Conservation (phyloP, 2,797 vertebrate genomes). For the Diglossa cyanea region DNA sequence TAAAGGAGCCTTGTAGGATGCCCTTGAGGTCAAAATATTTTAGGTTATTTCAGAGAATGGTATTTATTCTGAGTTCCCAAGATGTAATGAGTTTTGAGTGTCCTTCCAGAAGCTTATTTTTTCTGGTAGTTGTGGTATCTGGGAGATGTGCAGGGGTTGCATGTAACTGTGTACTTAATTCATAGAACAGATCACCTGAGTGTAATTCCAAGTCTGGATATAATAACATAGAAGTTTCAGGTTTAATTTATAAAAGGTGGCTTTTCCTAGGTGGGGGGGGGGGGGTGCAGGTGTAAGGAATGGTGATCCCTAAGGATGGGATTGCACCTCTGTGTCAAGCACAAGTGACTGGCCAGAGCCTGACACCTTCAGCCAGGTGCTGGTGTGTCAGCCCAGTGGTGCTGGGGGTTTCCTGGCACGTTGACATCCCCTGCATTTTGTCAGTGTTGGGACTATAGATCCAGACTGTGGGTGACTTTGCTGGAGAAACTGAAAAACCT, state of each 20-base stretch:
- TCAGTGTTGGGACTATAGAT: neutral
- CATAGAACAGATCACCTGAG: neutral
- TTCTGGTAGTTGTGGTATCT: neutral
- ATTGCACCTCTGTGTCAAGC: neutral
- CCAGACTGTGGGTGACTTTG: neutral
- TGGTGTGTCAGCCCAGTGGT: fast-evolving
- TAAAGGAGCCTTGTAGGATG: neutral
- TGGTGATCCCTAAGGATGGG: neutral
- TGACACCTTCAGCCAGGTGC: neutral
- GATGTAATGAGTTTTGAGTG: neutral
- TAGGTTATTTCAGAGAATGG: neutral
- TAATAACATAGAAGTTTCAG: neutral
- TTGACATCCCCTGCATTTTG: neutral
- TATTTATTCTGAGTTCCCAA: neutral
- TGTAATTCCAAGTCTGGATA: neutral
- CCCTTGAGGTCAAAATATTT: neutral
- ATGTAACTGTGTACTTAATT: neutral
- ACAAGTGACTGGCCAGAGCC: neutral
- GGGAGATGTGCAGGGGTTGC: neutral
- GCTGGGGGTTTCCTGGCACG: neutral
- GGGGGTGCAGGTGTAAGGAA: neutral
- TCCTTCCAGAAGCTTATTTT: neutral
- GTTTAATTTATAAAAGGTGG: neutral
- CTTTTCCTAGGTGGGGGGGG: neutral
- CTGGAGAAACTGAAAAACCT: neutral